A percentile compares a stretch with the other conserved stretches of the same genome.
phyloP scores from a whole-genome alignment of 2,888 invertebrate genomes.

The Halocaridina rubra region DNA sequence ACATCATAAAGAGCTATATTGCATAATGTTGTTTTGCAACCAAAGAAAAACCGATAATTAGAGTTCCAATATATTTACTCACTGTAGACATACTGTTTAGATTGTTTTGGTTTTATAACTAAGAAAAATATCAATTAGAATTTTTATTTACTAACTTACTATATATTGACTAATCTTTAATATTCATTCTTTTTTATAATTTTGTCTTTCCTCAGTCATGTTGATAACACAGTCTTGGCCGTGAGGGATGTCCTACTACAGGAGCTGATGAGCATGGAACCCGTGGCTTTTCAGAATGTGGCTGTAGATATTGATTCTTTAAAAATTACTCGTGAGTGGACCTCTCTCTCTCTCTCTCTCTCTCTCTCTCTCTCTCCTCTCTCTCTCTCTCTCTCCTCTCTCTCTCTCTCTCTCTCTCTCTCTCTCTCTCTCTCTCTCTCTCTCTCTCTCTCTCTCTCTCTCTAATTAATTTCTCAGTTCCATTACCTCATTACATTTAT shows the following conservation, averaged over 20 bases:
- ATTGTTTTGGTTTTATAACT: too few relatives aligned
- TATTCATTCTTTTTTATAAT: not conserved
- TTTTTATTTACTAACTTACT: not conserved
- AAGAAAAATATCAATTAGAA: too few relatives aligned
- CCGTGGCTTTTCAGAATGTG: slow-evolving; percentile 78
- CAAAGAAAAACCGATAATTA: too few relatives aligned
- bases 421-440: not conserved
- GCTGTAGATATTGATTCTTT: slow-evolving; percentile 81
- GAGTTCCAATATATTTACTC: too few relatives aligned
- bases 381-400: not conserved
- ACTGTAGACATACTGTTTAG: too few relatives aligned
- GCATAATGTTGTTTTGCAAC: too few relatives aligned
- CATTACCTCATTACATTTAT: too few relatives aligned
- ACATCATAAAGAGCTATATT: too few relatives aligned
- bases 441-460: not conserved
- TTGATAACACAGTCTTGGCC: slow-evolving; percentile 80
- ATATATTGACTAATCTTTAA: not conserved
- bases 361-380: not conserved
- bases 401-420: slow-evolving; percentile 22
- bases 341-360: not conserved
- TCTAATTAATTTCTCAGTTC: not conserved
- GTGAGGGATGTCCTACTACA: slow-evolving; percentile 80
- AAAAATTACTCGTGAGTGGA: slow-evolving; percentile 76
- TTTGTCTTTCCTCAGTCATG: slow-evolving; percentile 74
- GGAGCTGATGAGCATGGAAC: slow-evolving; percentile 79